Percentiles rank a stretch among this genome's conserved stretches.
Conservation (phyloP, 2,797 vertebrate genomes). For the Sciaenops ocellatus region DNA sequence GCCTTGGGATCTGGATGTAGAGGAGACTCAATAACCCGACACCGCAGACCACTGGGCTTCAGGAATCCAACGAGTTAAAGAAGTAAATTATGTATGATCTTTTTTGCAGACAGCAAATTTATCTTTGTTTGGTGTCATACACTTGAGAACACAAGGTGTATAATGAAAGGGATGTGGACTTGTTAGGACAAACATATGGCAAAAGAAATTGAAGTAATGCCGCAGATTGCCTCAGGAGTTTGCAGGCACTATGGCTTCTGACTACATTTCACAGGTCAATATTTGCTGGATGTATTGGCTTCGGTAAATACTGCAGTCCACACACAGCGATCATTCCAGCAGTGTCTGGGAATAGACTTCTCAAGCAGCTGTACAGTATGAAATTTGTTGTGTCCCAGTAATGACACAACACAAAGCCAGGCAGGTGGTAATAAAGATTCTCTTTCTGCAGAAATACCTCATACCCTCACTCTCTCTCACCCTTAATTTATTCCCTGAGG, state of each 20-base stretch:
- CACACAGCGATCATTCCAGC: slow-evolving; percentile 64
- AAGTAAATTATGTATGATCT: slow-evolving; percentile 72
- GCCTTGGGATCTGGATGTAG: slow-evolving; percentile 60
- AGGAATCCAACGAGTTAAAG: slow-evolving; percentile 34
- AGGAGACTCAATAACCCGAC: slow-evolving; percentile 66
- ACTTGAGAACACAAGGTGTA: slow-evolving; percentile 49
- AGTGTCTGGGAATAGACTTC: slow-evolving; percentile 67
- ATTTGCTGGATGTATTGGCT: slow-evolving; percentile 76
- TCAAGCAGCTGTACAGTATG: slow-evolving; percentile 63
- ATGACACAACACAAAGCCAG: slow-evolving; percentile 78
- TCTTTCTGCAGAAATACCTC: slow-evolving; percentile 88
- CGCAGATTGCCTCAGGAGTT: slow-evolving; percentile 62
- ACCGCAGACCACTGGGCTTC: slow-evolving; percentile 53
- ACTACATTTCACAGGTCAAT: slow-evolving; percentile 77
- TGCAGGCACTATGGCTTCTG: slow-evolving; percentile 41
- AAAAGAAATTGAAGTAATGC: slow-evolving; percentile 58
- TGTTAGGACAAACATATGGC: slow-evolving; percentile 76
- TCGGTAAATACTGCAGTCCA: slow-evolving; percentile 69
- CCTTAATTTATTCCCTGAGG: slow-evolving; percentile 93
- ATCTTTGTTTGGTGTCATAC: slow-evolving; percentile 61
- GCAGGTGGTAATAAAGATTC: slow-evolving; percentile 91
- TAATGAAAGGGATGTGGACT: slow-evolving; percentile 59
- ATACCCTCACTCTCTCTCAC: slow-evolving; percentile 85
- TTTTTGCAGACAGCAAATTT: slow-evolving; percentile 59
- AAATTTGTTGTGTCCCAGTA: slow-evolving; percentile 72